These are phyloP conservation scores for Tragulus kanchil DNA, from an alignment of 2,113 vertebrate genomes.

Conservation along the genomic window DNA sequence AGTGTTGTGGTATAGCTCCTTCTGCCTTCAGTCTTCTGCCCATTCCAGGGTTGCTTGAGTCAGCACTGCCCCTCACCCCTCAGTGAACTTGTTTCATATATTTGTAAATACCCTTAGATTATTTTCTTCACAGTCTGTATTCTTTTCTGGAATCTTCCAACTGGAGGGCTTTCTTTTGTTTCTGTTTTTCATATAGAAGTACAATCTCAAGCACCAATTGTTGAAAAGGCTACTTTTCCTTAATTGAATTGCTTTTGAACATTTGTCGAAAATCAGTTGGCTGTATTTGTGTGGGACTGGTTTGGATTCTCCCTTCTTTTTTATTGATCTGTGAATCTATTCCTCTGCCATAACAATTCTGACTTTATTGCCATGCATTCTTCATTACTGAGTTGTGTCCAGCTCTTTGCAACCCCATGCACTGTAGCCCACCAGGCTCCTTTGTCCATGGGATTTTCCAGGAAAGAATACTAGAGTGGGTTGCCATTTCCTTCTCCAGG, in stretches of 20 bases:
- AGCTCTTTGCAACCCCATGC: neutral
- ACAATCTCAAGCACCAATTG: neutral
- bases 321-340: neutral
- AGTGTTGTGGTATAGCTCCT: neutral
- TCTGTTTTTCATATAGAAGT: neutral
- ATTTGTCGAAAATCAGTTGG: neutral
- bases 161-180: neutral
- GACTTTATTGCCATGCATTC: rapidly evolving
- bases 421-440: neutral
- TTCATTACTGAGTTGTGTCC: neutral
- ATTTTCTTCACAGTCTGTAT: neutral
- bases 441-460: neutral
- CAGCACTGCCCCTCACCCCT: neutral
- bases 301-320: neutral
- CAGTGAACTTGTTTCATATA: neutral
- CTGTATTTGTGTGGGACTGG: neutral
- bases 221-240: neutral
- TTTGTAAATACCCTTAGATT: neutral
- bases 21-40: neutral
- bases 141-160: neutral
- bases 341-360: neutral
- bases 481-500: neutral
- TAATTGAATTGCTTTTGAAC: neutral
- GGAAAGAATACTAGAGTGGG: neutral
- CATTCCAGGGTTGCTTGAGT: neutral